Evolutionary conservation across 2,113 vertebrate species (phyloP), one percentile per base, ranked within the genome.

Genomic region (Tupaia tana): DNA sequence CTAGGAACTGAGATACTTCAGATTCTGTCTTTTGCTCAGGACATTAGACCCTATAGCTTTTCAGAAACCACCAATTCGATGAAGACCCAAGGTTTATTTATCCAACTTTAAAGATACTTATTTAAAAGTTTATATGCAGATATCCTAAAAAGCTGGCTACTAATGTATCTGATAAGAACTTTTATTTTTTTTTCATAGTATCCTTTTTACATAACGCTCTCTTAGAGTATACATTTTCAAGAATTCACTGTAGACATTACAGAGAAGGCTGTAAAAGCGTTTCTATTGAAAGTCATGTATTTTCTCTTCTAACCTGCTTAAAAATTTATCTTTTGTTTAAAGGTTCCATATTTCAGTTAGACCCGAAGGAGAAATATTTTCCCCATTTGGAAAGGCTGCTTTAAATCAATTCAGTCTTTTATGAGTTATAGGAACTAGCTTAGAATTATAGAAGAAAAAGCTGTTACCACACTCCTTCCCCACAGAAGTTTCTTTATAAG

Each of bases 241-340:
- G 87, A 82, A 90, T 88, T 93, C 81, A 64, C 59, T 15, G 67
- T n/a, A 67, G 29, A 91, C 1, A 12, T 70, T 63, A 75, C 78
- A 91, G 70, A 78, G 34, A 92, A 85, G 63, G 59, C 27, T 89
- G 16, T 59, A 84, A 93, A 96, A 91, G 24, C 24, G 85, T 80
- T 93, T 95, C 56, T 80, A 78, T 25, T 88, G 54, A 91, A 95
- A 92, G 61, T 24, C 73, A 74, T 20, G 22, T 4, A 87, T 81
- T 90, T 93, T 94, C 15, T 59, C n/a, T 94, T 95, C 67, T 89
- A 96, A 95, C 31, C 31, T 78, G 10, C 58, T 91, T 84, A 96
- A 93, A 97, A 92, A 87, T 90, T 43, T 91, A 84, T n/a, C 54
- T 71, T 96, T 96, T 91, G 70, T 79, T 87, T 95, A 95, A 92